A percentile compares a stretch with the other conserved stretches of the same genome.
Conservation (phyloP, 1,140 invertebrate genomes). For the Hetaerina americana region DNA sequence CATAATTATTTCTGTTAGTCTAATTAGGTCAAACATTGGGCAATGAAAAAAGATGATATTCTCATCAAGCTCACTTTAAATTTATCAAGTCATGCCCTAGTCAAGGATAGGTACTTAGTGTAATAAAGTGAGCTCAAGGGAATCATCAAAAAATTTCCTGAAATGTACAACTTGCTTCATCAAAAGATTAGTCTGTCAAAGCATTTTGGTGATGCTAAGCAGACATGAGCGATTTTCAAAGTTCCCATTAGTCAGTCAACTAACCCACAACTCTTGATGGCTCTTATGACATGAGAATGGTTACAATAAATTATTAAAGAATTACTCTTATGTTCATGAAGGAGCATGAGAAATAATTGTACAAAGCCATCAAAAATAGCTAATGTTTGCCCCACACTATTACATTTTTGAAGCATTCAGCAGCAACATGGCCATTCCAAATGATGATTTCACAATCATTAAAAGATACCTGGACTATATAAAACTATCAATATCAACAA, state of each 20-base stretch:
- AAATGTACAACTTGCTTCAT: not conserved
- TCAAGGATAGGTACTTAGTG: not conserved
- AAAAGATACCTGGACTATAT: not conserved
- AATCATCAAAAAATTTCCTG: not conserved
- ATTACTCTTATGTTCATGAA: not conserved
- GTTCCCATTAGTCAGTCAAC: not conserved
- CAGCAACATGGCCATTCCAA: not conserved
- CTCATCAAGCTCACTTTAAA: not conserved
- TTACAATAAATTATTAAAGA: not conserved
- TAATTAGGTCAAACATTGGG: not conserved
- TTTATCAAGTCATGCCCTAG: not conserved
- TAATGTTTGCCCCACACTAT: not conserved
- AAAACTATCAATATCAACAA: not conserved
- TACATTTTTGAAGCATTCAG: not conserved
- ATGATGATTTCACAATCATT: not conserved
- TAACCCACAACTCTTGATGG: not conserved
- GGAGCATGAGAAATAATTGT: not conserved
- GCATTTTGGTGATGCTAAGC: not conserved
- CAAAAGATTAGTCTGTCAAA: not conserved
- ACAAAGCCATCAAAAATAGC: not conserved
- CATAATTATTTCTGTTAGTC: not conserved
- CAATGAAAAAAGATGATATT: not conserved
- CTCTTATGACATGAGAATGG: not conserved
- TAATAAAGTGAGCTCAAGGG: not conserved
- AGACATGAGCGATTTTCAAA: not conserved